Evolutionary conservation across 2,888 invertebrate species (phyloP), one percentile per base, ranked within the genome.

Genomic region (Aspidiotus destructor): DNA sequence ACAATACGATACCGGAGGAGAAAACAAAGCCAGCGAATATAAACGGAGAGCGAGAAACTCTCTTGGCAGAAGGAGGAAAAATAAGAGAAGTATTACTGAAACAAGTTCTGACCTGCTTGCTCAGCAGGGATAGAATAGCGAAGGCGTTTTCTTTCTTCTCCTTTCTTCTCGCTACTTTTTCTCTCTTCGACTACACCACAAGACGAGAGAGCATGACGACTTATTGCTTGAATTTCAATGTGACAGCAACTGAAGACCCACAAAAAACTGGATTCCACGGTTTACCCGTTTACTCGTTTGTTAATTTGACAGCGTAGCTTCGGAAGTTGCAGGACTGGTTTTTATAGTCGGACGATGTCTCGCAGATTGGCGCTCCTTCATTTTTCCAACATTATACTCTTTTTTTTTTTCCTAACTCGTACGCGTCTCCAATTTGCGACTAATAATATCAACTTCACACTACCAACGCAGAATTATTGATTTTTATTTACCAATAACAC

Each of bases 51-150:
- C 1, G 28, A 28, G 28, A 28, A 28, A 28, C 28, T 28, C 28
- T 28, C 28, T 28, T 28, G 28, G 28, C 28, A 28, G 28, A 28
- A 28, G 28, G 5, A 28, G 28, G 28, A 28, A 28, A 48, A 11
- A n/a, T 6, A n/a, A 48, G 48, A 48, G 48, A 48, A 11, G 48
- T n/a, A n/a, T n/a, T n/a, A 28, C 28, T 13, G 48, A 48, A 48
- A 48, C 48, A 48, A 48, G 48, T 48, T 48, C n/a, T n/a, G 48
- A 48, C 48, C 48, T 48, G 48, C n/a, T 48, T 48, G 48, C 48
- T 48, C 48, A 48, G 48, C 48, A 48, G 48, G 48, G 48, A 13
- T n/a, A 13, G 48, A 48, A 48, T 48, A 48, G 48, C 48, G 48
- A 48, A 48, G 48, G 48, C 48, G 48, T 48, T 48, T 48, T n/a